Conservation (phyloP, 37 sponge, comb jelly and placozoan genomes). For the Corticium candelabrum region DNA sequence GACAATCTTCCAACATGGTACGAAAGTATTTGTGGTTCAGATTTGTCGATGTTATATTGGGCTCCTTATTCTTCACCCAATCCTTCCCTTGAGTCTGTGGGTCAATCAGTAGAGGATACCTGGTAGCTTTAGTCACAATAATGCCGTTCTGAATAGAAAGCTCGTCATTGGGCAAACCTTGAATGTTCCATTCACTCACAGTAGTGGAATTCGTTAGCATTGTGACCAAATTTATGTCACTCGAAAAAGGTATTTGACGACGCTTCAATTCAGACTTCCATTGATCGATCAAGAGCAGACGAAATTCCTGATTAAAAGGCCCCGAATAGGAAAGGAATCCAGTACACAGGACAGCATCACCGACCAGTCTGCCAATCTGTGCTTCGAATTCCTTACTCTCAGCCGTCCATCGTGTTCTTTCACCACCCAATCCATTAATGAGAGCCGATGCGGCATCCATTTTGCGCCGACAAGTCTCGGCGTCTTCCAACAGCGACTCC, state of each 20-base stretch:
- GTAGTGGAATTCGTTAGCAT: conserved; percentile 81
- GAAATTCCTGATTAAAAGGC: conserved; percentile 97
- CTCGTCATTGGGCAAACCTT: conserved; percentile 97
- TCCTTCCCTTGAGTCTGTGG: conserved; percentile 96
- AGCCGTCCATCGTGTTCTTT: conserved; percentile 91
- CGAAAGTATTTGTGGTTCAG: conserved; percentile 96
- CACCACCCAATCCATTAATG: conserved; percentile 89
- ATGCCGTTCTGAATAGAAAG: conserved; percentile 96
- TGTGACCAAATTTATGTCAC: conserved; percentile 57
- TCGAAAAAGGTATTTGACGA: conserved; percentile 66
- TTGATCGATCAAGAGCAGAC: conserved; percentile 48
- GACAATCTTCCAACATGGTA: conserved; percentile 80
- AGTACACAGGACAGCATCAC: conserved; percentile 91
- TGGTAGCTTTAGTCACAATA: conserved; percentile 93
- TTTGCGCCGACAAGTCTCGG: conserved; percentile 84
- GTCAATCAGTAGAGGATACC: conserved; percentile 95
- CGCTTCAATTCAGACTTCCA: conserved; percentile 84
- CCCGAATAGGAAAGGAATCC: conserved; percentile 97
- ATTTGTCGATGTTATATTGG: conserved; percentile 65
- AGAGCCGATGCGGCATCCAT: conserved; percentile 91
- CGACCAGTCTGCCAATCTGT: conserved; percentile 80
- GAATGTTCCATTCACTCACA: conserved; percentile 88
- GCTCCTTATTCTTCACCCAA: conserved; percentile 95
- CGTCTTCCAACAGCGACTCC: conserved; percentile 65
- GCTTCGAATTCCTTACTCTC: conserved; percentile 92